Base-by-base conservation (phyloP, 1,140 invertebrate species). In the Ceratosolen solmsi region DNA sequence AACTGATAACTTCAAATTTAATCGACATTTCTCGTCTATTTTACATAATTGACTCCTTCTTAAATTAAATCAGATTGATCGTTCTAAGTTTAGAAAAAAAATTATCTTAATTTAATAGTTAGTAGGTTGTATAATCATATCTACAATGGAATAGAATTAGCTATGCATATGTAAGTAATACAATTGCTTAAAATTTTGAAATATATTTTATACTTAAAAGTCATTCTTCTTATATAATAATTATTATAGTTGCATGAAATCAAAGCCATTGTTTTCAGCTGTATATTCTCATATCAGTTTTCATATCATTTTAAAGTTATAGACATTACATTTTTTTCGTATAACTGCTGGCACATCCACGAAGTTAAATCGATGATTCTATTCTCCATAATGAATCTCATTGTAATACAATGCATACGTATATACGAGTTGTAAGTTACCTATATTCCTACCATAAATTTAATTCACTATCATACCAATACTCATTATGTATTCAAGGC, bases 1-100 rank as follows among this genome's bases (percentile, higher is more conserved):
- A 81, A 81, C 65, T 76, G 33, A 58, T 63, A 78, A 30, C 30
- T 68, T n/a, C 68, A 82, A 78, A 78, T 78, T 77, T 2, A 49
- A 77, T 77, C 36, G 49, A 70, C 33, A 33, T 74, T 74, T 41
- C 30, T 20, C 9, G n/a, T 20, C 30, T 3, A 36, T 27, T 79
- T 56, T 27, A 25, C 78, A 25, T 80, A 72, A 80, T 80, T 80
- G 27, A 33, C 30, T 36, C 38, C 22, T 70, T 9, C 68, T 70
- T 70, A 70, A 4, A 11, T n/a, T 30, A 27, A 49, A 7, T 25
- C 25, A 49, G 22, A n/a, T 46, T 25, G 36, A 75, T 75, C n/a
- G n/a, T n/a, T n/a, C n/a, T n/a, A n/a, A n/a, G 27, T 38, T 60
- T 58, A 25, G 2, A 4, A 2, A 36, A 36, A 63, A 63, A 63